Conservation (phyloP, 1,140 invertebrate genomes). For the Nasonia vitripennis region DNA sequence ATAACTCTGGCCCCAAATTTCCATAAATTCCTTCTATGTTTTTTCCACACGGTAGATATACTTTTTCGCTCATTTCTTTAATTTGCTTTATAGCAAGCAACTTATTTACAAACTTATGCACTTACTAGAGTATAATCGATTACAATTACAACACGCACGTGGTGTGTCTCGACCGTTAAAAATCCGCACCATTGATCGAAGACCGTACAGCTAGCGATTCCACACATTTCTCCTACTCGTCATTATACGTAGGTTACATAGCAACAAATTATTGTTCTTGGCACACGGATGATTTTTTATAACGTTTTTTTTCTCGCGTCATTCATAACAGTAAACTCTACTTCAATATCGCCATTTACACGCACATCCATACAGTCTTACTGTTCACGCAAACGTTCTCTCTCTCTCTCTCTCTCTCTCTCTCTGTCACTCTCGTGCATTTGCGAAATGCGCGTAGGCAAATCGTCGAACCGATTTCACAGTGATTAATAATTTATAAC, state of each 20-base stretch:
- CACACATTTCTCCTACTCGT: constrained; percentile 44
- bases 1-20: constrained; percentile 73
- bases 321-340: constrained; percentile 33
- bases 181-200: constrained; percentile 54
- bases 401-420: not conserved
- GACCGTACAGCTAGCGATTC: constrained; percentile 36
- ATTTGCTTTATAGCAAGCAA: constrained; percentile 57
- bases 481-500: constrained; percentile 46
- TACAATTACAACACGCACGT: constrained; percentile 56
- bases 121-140: constrained; percentile 62
- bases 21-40: constrained; percentile 66
- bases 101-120: constrained; percentile 65
- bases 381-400: constrained; percentile 16
- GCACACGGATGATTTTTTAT: constrained; percentile 58
- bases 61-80: constrained; percentile 47
- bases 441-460: constrained; percentile 21
- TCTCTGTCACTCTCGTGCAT: not conserved
- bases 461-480: constrained; percentile 23
- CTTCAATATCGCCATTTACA: constrained; percentile 27
- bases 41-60: constrained; percentile 56
- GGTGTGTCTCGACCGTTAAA: constrained; percentile 47
- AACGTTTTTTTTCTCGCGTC: not conserved
- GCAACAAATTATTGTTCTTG: constrained; percentile 65
- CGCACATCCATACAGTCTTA: not conserved
- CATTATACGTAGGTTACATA: constrained; percentile 52